Evolutionary conservation across 2,888 invertebrate species (phyloP), one percentile per base, ranked within the genome.

Genomic region (Amiota mariae): DNA sequence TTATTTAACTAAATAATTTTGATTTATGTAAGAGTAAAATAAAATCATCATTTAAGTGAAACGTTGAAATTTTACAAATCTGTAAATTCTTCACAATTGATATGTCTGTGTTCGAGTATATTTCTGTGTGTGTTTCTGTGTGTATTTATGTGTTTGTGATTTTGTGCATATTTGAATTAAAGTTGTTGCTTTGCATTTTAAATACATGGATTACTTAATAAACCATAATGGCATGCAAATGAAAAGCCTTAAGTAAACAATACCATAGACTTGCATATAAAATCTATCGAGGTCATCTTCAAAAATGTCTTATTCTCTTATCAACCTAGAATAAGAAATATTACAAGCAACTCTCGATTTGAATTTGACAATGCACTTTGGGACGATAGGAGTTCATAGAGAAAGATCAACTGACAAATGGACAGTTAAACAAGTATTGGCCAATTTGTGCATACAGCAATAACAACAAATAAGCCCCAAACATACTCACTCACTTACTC

Each of bases 181-280:
- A 49, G 61, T 59, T 47, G 71, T 59, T 18, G 71, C 49, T 71
- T 71, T 59, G 48, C 71, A 59, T 48, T 36, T 36, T 15, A 56
- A 73, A 72, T 72, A 49, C 48, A 36, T 46, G 18, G 66, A 63
- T 72, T 72, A 72, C 46, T 67, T 70, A 57, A 70, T 70, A 70
- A 57, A 70, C 70, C 47, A 72, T 56, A 66, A 72, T 67, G 49
- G 56, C 57, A 59, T 59, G 20, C 59, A 59, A 59, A 59, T 59
- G 59, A 20, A 59, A 59, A 18, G 59, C 59, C 15, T 18, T 12
- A 18, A 18, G 59, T 10, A 15, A 18, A 59, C 20, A 59, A 12
- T 59, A 9, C 36, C 36, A 36, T 36, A 6, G 0, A 36, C 36
- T 36, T 36, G 36, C 36, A 36, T 36, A 36, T 36, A 36, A 36